phyloP scores from a whole-genome alignment of 1,140 invertebrate genomes.

The Drosophila malerkotliana region DNA sequence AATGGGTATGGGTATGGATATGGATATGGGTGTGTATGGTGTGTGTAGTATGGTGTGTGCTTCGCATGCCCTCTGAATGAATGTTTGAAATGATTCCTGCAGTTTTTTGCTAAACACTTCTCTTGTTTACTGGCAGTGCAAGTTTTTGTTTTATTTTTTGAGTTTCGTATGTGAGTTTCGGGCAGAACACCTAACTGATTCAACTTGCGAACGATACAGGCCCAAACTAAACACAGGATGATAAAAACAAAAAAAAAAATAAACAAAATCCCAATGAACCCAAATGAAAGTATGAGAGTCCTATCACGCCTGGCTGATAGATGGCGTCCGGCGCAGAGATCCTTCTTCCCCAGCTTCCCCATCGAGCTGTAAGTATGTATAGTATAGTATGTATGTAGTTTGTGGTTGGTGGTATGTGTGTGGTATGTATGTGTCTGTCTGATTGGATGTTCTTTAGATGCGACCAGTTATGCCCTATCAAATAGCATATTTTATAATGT shows the following conservation, averaged over 20 bases:
- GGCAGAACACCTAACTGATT: conserved; percentile 11
- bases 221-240: neutral
- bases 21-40: conserved; percentile 15
- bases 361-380: conserved; percentile 12
- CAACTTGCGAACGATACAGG: conserved; percentile 23
- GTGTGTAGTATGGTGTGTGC: neutral
- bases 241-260: neutral
- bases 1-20: conserved; percentile 32
- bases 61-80: conserved; percentile 20
- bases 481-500: conserved; percentile 68
- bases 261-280: conserved; percentile 10
- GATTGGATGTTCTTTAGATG: conserved; percentile 48
- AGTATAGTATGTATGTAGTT: neutral
- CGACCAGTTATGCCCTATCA: conserved; percentile 72
- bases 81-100: conserved; percentile 27
- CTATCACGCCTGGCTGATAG: conserved; percentile 16
- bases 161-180: neutral
- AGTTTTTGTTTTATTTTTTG: conserved; percentile 45
- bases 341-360: conserved; percentile 23
- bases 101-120: conserved; percentile 37
- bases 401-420: conserved; percentile 11
- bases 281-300: conserved; percentile 27
- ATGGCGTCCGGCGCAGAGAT: conserved; percentile 62
- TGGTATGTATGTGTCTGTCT: conserved; percentile 22
- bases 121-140: conserved; percentile 72